A percentile compares a stretch with the other conserved stretches of the same genome.
Conservation (phyloP, 2,888 invertebrate genomes). For the Philereme transversata region DNA sequence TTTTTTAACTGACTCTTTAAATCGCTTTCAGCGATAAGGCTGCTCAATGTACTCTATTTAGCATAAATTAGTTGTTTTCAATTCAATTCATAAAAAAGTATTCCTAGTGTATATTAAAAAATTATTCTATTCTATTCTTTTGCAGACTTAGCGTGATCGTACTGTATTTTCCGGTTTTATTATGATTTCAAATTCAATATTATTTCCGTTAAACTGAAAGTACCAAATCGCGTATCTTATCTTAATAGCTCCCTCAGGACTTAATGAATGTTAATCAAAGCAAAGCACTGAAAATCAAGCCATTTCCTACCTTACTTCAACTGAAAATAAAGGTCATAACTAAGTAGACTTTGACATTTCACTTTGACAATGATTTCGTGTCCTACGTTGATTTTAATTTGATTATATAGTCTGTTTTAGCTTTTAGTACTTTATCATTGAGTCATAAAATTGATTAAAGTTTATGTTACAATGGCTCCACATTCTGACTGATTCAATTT, state of each 20-base stretch:
- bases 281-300: neutral
- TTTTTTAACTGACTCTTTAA: no score
- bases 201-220: constrained; percentile 1
- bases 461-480: constrained; percentile 22
- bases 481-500: constrained; percentile 16
- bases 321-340: constrained; percentile 7
- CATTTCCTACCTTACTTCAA: neutral
- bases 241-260: constrained; percentile 13
- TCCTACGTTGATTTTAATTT: constrained; percentile 34
- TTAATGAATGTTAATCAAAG: constrained; percentile 24
- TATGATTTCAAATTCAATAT: constrained; percentile 20
- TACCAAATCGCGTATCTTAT: constrained; percentile 18
- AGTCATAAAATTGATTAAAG: constrained; percentile 36
- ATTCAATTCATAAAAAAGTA: no score
- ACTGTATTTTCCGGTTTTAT: neutral
- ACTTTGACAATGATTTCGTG: constrained; percentile 31
- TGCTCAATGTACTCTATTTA: no score
- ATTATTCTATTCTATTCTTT: no score
- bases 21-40: no score
- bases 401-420: constrained; percentile 32
- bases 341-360: constrained; percentile 2
- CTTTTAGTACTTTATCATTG: constrained; percentile 34
- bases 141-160: no score
- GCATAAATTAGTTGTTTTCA: no score
- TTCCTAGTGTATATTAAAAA: no score